phyloP scores from a whole-genome alignment of 2,113 vertebrate species.

The Rafetus swinhoei region DNA sequence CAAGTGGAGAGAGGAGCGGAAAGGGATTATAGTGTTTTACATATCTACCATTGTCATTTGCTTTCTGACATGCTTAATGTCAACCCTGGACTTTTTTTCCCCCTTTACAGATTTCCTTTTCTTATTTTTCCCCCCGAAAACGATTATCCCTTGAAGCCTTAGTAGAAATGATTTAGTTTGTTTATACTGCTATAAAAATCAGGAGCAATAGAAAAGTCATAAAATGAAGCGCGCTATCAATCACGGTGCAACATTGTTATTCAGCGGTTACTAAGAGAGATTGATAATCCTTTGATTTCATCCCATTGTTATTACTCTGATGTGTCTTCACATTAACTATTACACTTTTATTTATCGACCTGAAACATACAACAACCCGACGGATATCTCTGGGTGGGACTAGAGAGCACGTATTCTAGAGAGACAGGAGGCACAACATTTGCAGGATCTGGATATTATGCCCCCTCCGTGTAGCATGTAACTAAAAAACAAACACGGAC shows the following conservation, averaged over 20 bases:
- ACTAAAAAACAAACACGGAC: neutral
- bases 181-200: slow-evolving; percentile 94
- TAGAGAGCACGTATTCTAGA: neutral
- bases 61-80: slow-evolving; percentile 17
- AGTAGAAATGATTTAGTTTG: slow-evolving; percentile 91
- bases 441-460: rapidly evolving
- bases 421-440: neutral
- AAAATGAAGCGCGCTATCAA: slow-evolving; percentile 93
- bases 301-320: slow-evolving; percentile 86
- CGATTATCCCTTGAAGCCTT: slow-evolving; percentile 76
- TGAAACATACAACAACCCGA: slow-evolving; percentile 68
- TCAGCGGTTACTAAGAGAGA: slow-evolving; percentile 85
- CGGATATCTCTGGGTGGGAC: slow-evolving; percentile 21
- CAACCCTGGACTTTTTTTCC: neutral
- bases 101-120: slow-evolving; percentile 21
- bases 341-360: slow-evolving; percentile 84
- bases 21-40: slow-evolving; percentile 41
- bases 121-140: slow-evolving; percentile 26
- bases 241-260: slow-evolving; percentile 84
- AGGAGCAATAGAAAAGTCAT: slow-evolving; percentile 92
- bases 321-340: slow-evolving; percentile 83
- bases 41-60: slow-evolving; percentile 43
- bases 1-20: neutral
- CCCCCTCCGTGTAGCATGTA: no score
- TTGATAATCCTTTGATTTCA: slow-evolving; percentile 87